Base-by-base conservation (phyloP, 23 tunicate genomes). In the Styela plicata region DNA sequence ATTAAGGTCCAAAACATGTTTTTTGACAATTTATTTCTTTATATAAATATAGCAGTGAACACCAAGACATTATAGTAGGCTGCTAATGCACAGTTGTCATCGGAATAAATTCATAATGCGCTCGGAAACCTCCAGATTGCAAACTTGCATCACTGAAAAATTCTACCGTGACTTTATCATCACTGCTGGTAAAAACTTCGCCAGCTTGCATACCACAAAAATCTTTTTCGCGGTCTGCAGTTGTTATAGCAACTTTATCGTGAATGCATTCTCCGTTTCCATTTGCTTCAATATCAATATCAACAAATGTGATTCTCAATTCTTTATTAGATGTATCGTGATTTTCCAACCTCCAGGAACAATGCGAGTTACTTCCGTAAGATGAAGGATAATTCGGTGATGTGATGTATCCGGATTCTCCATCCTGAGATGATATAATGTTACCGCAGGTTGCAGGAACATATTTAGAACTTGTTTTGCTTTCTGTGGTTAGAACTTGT, bases 231-330 rank as follows among this genome's bases (percentile, higher is more conserved):
- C 29, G 0, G 23, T 28, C 52, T 21, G 22, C 27, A 13, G 2
- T 1, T 44, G 27, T 29, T 64, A 76, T 29, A 0, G 31, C 53
- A 25, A 44, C 81, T 33, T 66, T 25, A 31, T 76, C 81, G 21
- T 36, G 32, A 13, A 52, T 21, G 24, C 81, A 76, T 52, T 52
- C 66, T 36, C 18, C 25, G 0, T 36, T 1, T 25, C 53, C 81
- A 57, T 76, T 53, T 21, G 33, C 44, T 44, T 76, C 81, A 10
- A 76, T 53, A 44, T 76, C 81, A 24, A 76, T 53, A 18, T 76
- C 81, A 28, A 44, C 0, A 27, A 76, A 76, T 44, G 63, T 28
- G 16, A 76, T 53, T 25, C 17, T 29, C 64, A 76, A 65, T 30
- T 28, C 23, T 31, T 31, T 27, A n/a, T 33, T 71, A 21, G 32